Conservation (phyloP, 1,140 invertebrate species). For the Caerostris extrusa region DNA sequence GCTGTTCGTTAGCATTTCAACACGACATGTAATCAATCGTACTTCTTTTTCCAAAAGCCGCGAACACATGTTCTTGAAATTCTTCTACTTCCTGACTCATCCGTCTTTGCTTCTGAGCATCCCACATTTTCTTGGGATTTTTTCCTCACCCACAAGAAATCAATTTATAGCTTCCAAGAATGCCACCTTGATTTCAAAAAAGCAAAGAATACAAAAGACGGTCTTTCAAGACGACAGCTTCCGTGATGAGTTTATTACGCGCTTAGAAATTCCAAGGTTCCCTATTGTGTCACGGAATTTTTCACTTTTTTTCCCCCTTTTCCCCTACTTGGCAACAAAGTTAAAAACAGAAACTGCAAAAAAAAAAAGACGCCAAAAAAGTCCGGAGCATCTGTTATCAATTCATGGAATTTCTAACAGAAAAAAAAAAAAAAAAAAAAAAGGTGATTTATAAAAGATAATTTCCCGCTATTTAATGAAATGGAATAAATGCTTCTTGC, state of each 20-base stretch:
- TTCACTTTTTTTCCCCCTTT: background rate
- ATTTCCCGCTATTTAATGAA: too few relatives aligned
- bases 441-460: too few relatives aligned
- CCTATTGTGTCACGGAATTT: background rate
- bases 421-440: too few relatives aligned
- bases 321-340: background rate
- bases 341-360: background rate
- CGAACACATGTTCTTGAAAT: too few relatives aligned
- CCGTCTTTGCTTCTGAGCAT: too few relatives aligned
- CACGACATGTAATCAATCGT: too few relatives aligned
- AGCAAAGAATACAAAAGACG: background rate
- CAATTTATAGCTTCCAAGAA: slow-evolving; percentile 49
- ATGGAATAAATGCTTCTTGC: too few relatives aligned
- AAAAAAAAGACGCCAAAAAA: too few relatives aligned
- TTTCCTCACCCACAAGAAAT: background rate
- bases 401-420: background rate
- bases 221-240: background rate
- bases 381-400: background rate
- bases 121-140: too few relatives aligned
- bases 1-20: too few relatives aligned
- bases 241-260: slow-evolving; percentile 47
- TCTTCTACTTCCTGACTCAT: too few relatives aligned
- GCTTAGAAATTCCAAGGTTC: slow-evolving; percentile 30
- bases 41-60: too few relatives aligned
- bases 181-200: slow-evolving; percentile 2